Base-by-base conservation (phyloP, 1,140 invertebrate genomes). In the Lethocerus indicus region DNA sequence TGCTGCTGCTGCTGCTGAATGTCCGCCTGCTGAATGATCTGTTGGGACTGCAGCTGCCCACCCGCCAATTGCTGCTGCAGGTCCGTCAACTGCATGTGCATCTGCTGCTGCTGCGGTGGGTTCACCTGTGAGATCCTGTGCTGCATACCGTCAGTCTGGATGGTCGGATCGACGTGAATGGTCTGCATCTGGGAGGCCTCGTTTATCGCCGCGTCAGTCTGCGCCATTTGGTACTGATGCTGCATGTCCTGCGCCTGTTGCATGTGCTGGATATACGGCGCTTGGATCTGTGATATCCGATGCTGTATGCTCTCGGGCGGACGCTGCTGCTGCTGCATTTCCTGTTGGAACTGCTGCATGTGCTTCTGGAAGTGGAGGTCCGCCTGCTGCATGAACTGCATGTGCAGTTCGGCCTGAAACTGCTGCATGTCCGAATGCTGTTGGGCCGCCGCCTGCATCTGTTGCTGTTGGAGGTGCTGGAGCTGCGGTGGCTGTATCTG, bases 1-100 rank as follows among this genome's bases (percentile, higher is more conserved):
- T n/a, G n/a, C n/a, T n/a, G n/a, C n/a, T 67, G 49, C 45, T 58
- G 57, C 48, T 63, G 61, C 42, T 64, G 64, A 28, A 54, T 47
- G 36, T 65, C 54, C 51, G 60, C 58, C n/a, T 58, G 59, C 23
- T 23, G 40, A 52, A 40, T 24, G 24, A 40, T 21, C 21, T 40
- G 37, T 39, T 39, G 36, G 20, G 21, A 24, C 37, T 40, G 37
- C 37, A 21, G 37, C n/a, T n/a, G n/a, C n/a, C n/a, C n/a, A n/a
- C n/a, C n/a, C n/a, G n/a, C n/a, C n/a, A n/a, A n/a, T n/a, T n/a
- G n/a, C n/a, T n/a, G n/a, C n/a, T n/a, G n/a, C n/a, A n/a, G n/a
- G n/a, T n/a, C n/a, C n/a, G n/a, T n/a, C n/a, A n/a, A n/a, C n/a
- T n/a, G n/a, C n/a, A n/a, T n/a, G n/a, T n/a, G n/a, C n/a, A n/a